A percentile compares a stretch with the other conserved stretches of the same genome.
phyloP scores from a whole-genome alignment of 2,888 invertebrate species.

The Nycteola revayana region DNA sequence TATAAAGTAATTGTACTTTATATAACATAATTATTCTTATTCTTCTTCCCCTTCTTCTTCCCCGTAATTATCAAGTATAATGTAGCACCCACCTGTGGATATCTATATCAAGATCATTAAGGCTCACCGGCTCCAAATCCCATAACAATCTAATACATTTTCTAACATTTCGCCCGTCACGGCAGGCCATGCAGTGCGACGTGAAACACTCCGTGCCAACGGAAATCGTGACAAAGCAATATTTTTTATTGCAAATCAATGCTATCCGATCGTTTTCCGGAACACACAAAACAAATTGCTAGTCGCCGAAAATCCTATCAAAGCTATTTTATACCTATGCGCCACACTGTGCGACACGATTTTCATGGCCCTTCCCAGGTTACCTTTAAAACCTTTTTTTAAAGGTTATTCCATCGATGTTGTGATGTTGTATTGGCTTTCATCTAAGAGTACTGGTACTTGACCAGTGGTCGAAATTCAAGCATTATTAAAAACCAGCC shows the following conservation, averaged over 20 bases:
- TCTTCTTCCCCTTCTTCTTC: too few species aligned
- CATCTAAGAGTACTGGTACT: too few species aligned
- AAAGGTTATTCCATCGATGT: too few species aligned
- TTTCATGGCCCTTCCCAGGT: constrained; percentile 31
- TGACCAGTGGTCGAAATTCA: too few species aligned
- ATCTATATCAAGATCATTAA: constrained; percentile 5
- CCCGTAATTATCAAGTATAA: too few species aligned
- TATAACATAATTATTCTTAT: too few species aligned
- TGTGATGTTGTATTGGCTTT: too few species aligned
- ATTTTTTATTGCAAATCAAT: constrained; percentile 71
- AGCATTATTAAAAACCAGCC: too few species aligned
- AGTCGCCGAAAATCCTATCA: constrained; percentile 46
- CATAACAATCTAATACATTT: constrained; percentile 36
- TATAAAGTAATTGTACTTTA: too few species aligned
- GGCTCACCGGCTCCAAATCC: constrained; percentile 10
- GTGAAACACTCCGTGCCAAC: constrained; percentile 50
- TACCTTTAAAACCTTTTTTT: constrained; percentile 5
- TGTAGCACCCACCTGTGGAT: constrained; percentile 20
- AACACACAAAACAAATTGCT: constrained; percentile 61
- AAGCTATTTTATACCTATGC: constrained; percentile 42
- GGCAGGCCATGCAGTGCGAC: constrained; percentile 35
- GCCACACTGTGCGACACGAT: constrained; percentile 29
- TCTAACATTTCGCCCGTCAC: constrained; percentile 32
- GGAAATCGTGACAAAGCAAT: constrained; percentile 64
- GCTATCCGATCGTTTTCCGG: constrained; percentile 55